Conservation (phyloP, 2,113 vertebrate species). For the Garra rufa region DNA sequence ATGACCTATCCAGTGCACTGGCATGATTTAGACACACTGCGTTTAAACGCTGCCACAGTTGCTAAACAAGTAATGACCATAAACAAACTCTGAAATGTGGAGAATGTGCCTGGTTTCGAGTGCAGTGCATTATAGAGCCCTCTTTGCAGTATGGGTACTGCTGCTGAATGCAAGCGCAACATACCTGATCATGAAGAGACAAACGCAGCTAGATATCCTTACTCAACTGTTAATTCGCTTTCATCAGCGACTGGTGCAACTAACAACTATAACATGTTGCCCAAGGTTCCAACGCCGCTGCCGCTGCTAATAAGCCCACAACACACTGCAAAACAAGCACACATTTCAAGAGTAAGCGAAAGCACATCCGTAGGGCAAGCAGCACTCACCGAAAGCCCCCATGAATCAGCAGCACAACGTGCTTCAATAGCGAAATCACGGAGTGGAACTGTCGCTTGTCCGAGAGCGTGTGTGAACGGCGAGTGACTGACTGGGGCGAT, state of each 20-base stretch:
- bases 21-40: not conserved
- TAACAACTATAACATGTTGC: constrained; percentile 13
- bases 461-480: not conserved
- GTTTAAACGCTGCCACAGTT: not conserved
- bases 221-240: not conserved
- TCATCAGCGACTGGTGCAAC: not conserved
- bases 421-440: constrained; percentile 21
- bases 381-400: constrained; percentile 38
- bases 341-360: constrained; percentile 27
- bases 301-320: constrained; percentile 15
- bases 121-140: not conserved
- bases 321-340: constrained; percentile 30
- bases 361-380: constrained; percentile 4
- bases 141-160: not conserved
- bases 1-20: not conserved
- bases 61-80: not conserved
- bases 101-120: not conserved
- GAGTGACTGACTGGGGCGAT: constrained; percentile 31
- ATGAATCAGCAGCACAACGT: constrained; percentile 35
- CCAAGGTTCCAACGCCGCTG: not conserved
- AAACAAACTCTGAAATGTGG: constrained; percentile 24
- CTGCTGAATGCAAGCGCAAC: not conserved
- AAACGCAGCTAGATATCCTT: not conserved
- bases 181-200: not conserved
- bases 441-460: constrained; percentile 3